Conservation (phyloP, 1,140 invertebrate species). For the Brevipalpus yothersi region DNA sequence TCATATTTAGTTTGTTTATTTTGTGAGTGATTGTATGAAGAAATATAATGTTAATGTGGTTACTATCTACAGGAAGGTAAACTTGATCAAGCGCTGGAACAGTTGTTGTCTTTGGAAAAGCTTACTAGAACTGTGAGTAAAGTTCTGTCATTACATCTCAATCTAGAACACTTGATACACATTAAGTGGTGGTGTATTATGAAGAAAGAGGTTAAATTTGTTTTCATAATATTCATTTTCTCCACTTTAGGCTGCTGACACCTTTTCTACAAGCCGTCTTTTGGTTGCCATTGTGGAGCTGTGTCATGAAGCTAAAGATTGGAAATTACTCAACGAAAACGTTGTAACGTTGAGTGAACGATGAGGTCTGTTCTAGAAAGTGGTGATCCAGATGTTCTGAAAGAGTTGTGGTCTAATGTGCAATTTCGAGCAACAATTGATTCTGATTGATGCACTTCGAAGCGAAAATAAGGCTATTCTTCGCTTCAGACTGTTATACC, state of each 20-base stretch:
- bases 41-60: slow-evolving; percentile 1
- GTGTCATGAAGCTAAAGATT: slow-evolving; percentile 77
- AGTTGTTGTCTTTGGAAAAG: slow-evolving; percentile 73
- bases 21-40: neutral
- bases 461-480: too few relatives aligned
- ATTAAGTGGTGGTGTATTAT: neutral
- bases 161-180: neutral
- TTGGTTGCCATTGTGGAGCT: slow-evolving; percentile 83
- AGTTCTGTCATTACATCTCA: neutral
- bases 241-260: slow-evolving; percentile 50
- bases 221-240: neutral
- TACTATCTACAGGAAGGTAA: slow-evolving; percentile 37
- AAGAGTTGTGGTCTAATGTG: slow-evolving; percentile 69
- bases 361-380: slow-evolving; percentile 75
- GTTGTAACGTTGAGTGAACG: slow-evolving; percentile 74
- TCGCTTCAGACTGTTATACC: slow-evolving; percentile 75
- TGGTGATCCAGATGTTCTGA: slow-evolving; percentile 96
- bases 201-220: neutral
- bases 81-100: slow-evolving; percentile 74
- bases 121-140: slow-evolving; percentile 64
- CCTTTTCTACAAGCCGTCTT: slow-evolving; percentile 73
- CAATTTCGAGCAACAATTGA: slow-evolving; percentile 72
- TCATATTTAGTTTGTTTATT: slow-evolving; percentile 1
- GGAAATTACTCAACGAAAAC: slow-evolving; percentile 77
- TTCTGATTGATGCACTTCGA: slow-evolving; percentile 94